phyloP scores from a whole-genome alignment of 2,888 invertebrate genomes.

The Oxyteleia sp. region DNA sequence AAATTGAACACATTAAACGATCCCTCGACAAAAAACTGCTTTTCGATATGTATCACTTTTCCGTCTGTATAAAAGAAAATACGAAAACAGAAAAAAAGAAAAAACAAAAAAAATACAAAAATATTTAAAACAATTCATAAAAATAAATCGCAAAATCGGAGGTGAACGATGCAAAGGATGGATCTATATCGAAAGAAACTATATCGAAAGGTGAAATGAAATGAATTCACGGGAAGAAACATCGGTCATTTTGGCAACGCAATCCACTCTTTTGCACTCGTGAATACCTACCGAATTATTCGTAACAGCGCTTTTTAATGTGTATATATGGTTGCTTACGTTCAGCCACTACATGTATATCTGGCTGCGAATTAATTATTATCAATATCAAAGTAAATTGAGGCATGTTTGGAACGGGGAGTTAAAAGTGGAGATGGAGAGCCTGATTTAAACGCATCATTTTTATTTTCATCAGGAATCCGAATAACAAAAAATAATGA shows the following conservation, averaged over 20 bases:
- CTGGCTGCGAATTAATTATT: conserved; percentile 75
- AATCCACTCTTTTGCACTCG: too few species aligned
- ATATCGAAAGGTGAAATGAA: too few species aligned
- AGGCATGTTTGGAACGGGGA: conserved; percentile 44
- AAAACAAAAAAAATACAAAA: too few species aligned
- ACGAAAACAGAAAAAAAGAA: conserved; percentile 22
- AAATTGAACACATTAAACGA: conserved; percentile 41
- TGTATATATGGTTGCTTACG: too few species aligned
- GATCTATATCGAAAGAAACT: too few species aligned
- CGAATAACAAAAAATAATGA: neutral
- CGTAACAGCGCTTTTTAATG: too few species aligned
- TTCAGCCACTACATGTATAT: conserved; percentile 80
- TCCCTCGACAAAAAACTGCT: conserved; percentile 62
- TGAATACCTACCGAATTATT: too few species aligned
- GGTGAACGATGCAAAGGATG: too few species aligned
- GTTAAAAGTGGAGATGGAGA: conserved; percentile 24
- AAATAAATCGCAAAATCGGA: too few species aligned
- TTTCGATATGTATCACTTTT: conserved; percentile 56
- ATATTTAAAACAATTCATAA: too few species aligned
- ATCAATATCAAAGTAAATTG: conserved; percentile 71
- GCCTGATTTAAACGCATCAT: conserved; percentile 1
- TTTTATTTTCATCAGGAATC: conserved; percentile 1
- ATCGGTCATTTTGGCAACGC: too few species aligned
- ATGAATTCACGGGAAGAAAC: too few species aligned
- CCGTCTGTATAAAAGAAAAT: conserved; percentile 69